phyloP scores from a whole-genome alignment of 2,113 vertebrate genomes.

The Syrrhaptes paradoxus region DNA sequence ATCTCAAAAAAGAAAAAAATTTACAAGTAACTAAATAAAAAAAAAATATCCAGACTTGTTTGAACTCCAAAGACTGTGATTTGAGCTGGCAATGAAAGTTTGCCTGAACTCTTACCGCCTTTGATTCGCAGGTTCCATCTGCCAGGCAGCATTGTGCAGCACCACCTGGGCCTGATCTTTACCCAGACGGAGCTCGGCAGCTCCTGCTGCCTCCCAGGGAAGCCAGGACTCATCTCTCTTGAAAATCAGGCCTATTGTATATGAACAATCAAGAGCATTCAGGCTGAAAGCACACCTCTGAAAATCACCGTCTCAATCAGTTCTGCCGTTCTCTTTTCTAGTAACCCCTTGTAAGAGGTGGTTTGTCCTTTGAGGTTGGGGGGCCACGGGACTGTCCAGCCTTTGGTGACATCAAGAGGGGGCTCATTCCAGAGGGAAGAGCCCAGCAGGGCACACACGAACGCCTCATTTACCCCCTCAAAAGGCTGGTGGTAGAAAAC shows the following conservation, averaged over 20 bases:
- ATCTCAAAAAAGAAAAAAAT: neutral
- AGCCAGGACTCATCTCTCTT: neutral
- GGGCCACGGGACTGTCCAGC: neutral
- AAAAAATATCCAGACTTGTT: neutral
- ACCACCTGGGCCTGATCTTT: neutral
- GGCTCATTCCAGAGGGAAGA: neutral
- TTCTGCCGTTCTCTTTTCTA: neutral
- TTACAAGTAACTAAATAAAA: neutral
- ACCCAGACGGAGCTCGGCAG: neutral
- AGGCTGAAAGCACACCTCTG: neutral
- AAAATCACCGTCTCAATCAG: neutral
- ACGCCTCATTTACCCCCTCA: neutral
- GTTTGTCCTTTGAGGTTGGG: neutral
- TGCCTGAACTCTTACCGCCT: neutral
- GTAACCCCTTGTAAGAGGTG: neutral
- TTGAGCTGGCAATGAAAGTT: neutral
- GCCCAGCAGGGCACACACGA: neutral
- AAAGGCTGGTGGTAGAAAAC: neutral
- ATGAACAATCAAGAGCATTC: neutral
- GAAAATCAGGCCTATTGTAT: conserved; percentile 7
- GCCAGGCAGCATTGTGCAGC: neutral
- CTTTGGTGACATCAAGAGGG: neutral
- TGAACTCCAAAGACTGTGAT: neutral
- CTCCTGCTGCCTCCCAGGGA: neutral
- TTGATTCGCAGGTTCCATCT: neutral